These are phyloP conservation scores for Scaptomyza montana DNA, from an alignment of 1,140 invertebrate species.

Conservation along the genomic window DNA sequence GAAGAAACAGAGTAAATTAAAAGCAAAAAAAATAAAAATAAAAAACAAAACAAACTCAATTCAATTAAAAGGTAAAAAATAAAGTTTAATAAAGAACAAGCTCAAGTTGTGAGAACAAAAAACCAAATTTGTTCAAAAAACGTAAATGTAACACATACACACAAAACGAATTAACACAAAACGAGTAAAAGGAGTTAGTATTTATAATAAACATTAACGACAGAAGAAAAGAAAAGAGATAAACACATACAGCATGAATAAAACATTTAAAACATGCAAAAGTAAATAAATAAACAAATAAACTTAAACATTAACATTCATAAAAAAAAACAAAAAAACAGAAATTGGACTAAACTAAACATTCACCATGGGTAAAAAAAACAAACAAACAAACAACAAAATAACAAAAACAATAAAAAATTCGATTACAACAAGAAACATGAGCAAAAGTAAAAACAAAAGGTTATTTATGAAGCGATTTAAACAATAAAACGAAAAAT, in stretches of 20 bases:
- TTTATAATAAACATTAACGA: slow-evolving; percentile 44
- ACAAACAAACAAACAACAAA: slow-evolving; percentile 21
- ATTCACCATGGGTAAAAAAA: slow-evolving; percentile 51
- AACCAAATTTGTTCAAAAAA: slow-evolving; percentile 51
- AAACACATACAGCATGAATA: slow-evolving; percentile 63
- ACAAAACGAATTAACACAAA: slow-evolving; percentile 22
- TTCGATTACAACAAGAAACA: slow-evolving; percentile 56
- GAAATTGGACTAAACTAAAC: slow-evolving; percentile 46
- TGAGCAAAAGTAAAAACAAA: slow-evolving; percentile 48
- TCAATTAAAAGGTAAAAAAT: slow-evolving; percentile 57
- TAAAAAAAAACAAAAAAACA: slow-evolving; percentile 34
- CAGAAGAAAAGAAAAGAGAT: slow-evolving; percentile 36
- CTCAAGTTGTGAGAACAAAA: slow-evolving; percentile 61
- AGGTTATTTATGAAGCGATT: slow-evolving; percentile 78
- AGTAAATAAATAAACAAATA: slow-evolving; percentile 40
- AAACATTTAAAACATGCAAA: slow-evolving; percentile 57
- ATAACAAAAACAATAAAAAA: slow-evolving; percentile 50
- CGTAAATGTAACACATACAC: slow-evolving; percentile 40
- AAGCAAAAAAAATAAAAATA: slow-evolving; percentile 32
- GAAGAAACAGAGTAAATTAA: slow-evolving; percentile 47
- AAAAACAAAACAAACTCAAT: slow-evolving; percentile 50
- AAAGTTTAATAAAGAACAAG: slow-evolving; percentile 57
- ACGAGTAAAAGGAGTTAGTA: slow-evolving; percentile 38
- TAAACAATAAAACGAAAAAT: slow-evolving; percentile 78
- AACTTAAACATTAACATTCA: slow-evolving; percentile 43